Evolutionary conservation across 2,888 invertebrate genomes (phyloP).

Genomic region (Gari tellinella): DNA sequence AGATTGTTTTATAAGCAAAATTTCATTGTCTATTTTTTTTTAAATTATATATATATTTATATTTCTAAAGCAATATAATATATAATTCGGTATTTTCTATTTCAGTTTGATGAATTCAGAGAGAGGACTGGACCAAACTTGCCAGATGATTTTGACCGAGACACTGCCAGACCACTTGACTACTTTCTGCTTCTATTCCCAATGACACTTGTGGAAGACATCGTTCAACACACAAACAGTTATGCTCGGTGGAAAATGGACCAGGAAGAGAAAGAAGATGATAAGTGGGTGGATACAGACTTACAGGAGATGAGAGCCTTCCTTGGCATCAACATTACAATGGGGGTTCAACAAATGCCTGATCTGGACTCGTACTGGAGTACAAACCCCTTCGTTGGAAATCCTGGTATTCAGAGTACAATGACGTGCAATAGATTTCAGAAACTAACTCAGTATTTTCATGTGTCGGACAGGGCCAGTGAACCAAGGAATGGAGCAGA

Average conservation of each 20-base stretch:
- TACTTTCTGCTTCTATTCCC: conserved; percentile 41
- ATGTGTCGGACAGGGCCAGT: background rate
- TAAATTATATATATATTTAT: no score
- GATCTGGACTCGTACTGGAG: conserved; percentile 1
- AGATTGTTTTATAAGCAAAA: no score
- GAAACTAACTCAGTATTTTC: no score
- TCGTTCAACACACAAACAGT: no score
- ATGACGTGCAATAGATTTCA: background rate
- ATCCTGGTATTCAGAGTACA: background rate
- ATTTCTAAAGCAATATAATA: no score
- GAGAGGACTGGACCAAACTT: conserved; percentile 24
- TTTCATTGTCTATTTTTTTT: no score
- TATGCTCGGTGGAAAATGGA: conserved; percentile 12
- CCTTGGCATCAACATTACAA: no score
- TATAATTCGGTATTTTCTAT: no score
- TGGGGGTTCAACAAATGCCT: background rate
- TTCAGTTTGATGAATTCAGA: conserved; percentile 18
- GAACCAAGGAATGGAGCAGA: background rate
- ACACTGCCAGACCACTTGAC: conserved; percentile 25
- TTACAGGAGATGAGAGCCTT: no score
- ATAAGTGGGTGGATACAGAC: background rate
- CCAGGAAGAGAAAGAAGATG: conserved; percentile 6
- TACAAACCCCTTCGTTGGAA: background rate
- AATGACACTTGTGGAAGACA: no score
- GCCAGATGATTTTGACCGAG: no score